Conservation (phyloP, 2,113 vertebrate species). For the Ceyx melanurus region DNA sequence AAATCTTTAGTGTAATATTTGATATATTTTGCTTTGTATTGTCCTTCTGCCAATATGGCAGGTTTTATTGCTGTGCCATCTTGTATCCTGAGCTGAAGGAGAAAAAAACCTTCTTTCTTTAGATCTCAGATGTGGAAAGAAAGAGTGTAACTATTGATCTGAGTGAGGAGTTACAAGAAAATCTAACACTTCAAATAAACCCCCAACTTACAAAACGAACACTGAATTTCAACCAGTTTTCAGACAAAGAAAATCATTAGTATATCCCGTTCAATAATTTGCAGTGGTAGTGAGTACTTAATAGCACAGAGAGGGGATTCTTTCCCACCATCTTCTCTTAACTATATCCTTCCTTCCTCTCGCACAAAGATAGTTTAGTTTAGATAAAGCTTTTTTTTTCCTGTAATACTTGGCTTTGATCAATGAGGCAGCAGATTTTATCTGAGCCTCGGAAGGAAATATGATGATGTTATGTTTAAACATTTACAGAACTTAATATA, state of each 20-base stretch:
- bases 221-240: not conserved
- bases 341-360: not conserved
- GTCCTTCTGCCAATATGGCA: not conserved
- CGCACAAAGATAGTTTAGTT: not conserved
- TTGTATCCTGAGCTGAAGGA: not conserved
- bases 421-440: not conserved
- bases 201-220: not conserved
- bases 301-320: not conserved
- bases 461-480: not conserved
- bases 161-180: not conserved
- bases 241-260: not conserved
- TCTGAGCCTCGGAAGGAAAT: not conserved
- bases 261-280: not conserved
- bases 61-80: not conserved
- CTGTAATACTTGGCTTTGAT: not conserved
- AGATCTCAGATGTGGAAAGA: not conserved
- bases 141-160: not conserved
- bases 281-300: not conserved
- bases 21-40: constrained; percentile 1
- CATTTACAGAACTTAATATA: not conserved
- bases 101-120: not conserved
- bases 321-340: not conserved
- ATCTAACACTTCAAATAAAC: constrained; percentile 1
- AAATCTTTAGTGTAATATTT: not conserved
- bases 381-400: not conserved